phyloP scores from a whole-genome alignment of 1,140 invertebrate genomes.

The Propsilocerus akamusi region DNA sequence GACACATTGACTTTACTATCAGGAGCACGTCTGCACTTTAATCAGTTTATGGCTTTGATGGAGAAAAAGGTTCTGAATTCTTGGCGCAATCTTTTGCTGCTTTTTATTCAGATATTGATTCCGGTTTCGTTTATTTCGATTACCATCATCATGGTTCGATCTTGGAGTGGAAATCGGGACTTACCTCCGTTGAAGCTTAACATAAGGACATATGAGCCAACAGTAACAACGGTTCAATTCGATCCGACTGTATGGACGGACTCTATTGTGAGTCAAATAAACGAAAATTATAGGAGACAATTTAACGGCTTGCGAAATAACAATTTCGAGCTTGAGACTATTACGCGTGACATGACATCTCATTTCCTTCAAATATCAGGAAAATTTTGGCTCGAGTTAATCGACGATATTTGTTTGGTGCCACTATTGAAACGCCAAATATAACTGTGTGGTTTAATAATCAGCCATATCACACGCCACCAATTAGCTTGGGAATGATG shows the following conservation, averaged over 20 bases:
- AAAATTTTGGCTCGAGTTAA: slow-evolving; percentile 16
- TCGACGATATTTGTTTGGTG: slow-evolving; percentile 28
- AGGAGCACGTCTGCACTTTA: slow-evolving; percentile 24
- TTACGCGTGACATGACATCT: slow-evolving; percentile 19
- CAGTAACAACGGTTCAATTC: not conserved
- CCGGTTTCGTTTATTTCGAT: slow-evolving; percentile 33
- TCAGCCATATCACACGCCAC: slow-evolving; percentile 42
- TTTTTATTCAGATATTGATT: slow-evolving; percentile 30
- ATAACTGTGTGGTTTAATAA: slow-evolving; percentile 35
- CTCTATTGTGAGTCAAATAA: not conserved
- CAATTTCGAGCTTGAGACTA: slow-evolving; percentile 13
- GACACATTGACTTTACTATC: not conserved
- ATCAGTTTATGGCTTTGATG: slow-evolving; percentile 36
- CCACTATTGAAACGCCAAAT: slow-evolving; percentile 17
- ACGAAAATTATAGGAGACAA: not conserved
- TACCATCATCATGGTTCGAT: slow-evolving; percentile 28
- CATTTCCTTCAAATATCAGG: slow-evolving; percentile 21
- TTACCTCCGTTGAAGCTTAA: slow-evolving; percentile 25
- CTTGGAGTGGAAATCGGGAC: slow-evolving; percentile 25
- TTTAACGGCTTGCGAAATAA: not conserved
- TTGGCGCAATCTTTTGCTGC: slow-evolving; percentile 27
- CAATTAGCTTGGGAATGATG: slow-evolving; percentile 33
- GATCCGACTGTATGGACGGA: not conserved
- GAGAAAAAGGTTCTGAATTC: slow-evolving; percentile 33
- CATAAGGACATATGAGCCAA: slow-evolving; percentile 10